phyloP scores from a whole-genome alignment of 92 coral and sea anemone species.

The Porites evermanni region DNA sequence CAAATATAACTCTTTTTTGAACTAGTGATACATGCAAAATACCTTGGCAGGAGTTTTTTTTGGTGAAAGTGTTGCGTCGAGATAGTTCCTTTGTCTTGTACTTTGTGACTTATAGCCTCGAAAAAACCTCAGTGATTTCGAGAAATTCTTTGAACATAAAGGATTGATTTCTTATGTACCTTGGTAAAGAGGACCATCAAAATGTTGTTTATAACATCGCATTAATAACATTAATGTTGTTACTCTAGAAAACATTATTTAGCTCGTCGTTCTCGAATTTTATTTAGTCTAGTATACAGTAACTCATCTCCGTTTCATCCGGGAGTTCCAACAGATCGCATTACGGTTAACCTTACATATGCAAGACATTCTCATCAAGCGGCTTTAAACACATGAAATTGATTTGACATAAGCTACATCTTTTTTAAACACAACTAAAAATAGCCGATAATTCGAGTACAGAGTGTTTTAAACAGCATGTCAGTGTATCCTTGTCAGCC shows the following conservation, averaged over 20 bases:
- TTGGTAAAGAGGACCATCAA: not conserved
- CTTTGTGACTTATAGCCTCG: conserved; percentile 34
- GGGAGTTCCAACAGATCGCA: conserved; percentile 40
- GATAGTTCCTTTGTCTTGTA: not conserved
- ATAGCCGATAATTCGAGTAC: conserved; percentile 17
- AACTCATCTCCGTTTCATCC: conserved; percentile 17
- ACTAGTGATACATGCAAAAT: conserved; percentile 7
- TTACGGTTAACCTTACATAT: conserved; percentile 43
- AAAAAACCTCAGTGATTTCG: not conserved
- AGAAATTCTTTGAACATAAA: not conserved
- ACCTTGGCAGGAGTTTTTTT: not conserved
- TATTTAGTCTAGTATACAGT: not conserved
- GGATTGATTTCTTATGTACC: not conserved
- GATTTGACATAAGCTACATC: conserved; percentile 39
- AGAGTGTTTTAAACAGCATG: conserved; percentile 1
- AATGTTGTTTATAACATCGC: not conserved
- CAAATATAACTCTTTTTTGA: conserved; percentile 15
- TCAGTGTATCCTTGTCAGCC: no score
- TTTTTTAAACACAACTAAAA: conserved; percentile 34
- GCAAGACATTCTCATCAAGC: conserved; percentile 38
- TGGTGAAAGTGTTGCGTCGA: not conserved
- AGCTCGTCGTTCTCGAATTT: conserved; percentile 5
- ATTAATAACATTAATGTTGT: conserved; percentile 1
- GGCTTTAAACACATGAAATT: conserved; percentile 34
- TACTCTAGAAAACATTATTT: conserved; percentile 2